A percentile compares a stretch with the other conserved stretches of the same genome.
Conservation (phyloP, 1,140 invertebrate genomes). For the Aphelenchoides fujianensis region DNA sequence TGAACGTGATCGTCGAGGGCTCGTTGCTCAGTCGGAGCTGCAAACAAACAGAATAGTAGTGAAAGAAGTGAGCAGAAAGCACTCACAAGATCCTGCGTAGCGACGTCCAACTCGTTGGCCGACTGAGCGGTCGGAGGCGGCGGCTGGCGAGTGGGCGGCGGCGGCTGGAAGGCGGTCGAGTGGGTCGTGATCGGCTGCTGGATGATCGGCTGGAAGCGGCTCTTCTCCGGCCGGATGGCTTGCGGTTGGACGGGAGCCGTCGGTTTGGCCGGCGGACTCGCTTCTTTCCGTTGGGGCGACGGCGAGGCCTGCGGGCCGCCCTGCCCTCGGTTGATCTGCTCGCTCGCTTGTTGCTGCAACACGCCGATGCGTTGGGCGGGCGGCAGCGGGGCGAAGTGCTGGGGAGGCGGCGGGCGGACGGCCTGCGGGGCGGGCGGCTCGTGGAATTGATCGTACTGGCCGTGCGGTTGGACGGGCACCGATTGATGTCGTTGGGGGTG, state of each 20-base stretch:
- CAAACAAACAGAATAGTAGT: not conserved
- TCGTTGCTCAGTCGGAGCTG: constrained; percentile 37
- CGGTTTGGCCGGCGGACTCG: not conserved
- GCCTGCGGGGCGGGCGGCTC: not conserved
- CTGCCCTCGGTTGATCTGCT: not conserved
- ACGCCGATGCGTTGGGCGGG: constrained; percentile 11
- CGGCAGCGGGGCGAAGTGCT: constrained; percentile 15
- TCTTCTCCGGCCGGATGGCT: constrained; percentile 13
- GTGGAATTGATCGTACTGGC: constrained; percentile 4
- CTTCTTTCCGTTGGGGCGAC: not conserved
- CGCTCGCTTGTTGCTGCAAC: constrained; percentile 6
- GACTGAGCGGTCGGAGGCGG: not conserved
- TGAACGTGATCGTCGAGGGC: constrained; percentile 36
- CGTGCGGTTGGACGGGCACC: not conserved
- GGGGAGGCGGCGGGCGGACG: not conserved
- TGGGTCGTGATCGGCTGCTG: constrained; percentile 9
- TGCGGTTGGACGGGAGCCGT: not conserved
- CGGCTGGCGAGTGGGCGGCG: not conserved
- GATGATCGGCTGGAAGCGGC: constrained; percentile 28
- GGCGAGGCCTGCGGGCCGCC: not conserved
- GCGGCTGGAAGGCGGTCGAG: not conserved
- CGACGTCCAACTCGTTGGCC: constrained; percentile 35
- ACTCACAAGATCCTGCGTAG: constrained; percentile 37
- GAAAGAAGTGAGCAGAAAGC: not conserved
- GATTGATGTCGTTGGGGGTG: constrained; percentile 21